Evolutionary conservation across 2,888 invertebrate species (phyloP), one percentile per base, ranked within the genome.

Genomic region (Athalia cordata): DNA sequence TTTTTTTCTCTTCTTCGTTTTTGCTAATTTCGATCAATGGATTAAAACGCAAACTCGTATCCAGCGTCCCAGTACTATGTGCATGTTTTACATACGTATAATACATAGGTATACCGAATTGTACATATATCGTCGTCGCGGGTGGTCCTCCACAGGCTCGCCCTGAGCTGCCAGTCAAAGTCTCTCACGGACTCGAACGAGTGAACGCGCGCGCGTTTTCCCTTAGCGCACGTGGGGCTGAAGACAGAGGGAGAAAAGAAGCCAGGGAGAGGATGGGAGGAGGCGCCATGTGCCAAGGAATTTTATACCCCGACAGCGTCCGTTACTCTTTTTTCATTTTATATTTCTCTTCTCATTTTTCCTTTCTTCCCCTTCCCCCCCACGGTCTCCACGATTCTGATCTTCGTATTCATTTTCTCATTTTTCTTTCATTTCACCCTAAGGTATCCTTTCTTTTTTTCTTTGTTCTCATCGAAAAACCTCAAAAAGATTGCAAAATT

Each of bases 151-250:
- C 81, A 29, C 29, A 80, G 82, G 81, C 75, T 75, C 75, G 75
- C 64, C 62, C 62, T 61, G 75, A 62, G 82, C 83, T 84, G 86
- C 84, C 84, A 85, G 85, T 88, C 85, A 86, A 86, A 87, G 85
- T 85, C 86, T 83, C 82, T 83, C 83, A 80, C 82, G 82, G 80
- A 82, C 49, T 78, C 75, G 15, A 75, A 64, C 62, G 64, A 72
- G 72, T 72, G 72, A 72, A 72, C 68, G n/a, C 72, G 72, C 72
- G 72, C 72, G 72, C 47, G 57, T 72, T 72, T 72, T 59, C 72
- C 72, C 57, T 47, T 43, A 47, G 52, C 72, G 72, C 72, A 72
- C 72, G 72, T 72, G 72, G 72, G 72, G 72, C 72, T 72, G 72
- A 11, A 59, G 15, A 8, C 6, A 8, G 29, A 52, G 62, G 29